A percentile compares a stretch with the other conserved stretches of the same genome.
Conservation (phyloP, 2,888 invertebrate genomes). For the Pemphredon lugubris region DNA sequence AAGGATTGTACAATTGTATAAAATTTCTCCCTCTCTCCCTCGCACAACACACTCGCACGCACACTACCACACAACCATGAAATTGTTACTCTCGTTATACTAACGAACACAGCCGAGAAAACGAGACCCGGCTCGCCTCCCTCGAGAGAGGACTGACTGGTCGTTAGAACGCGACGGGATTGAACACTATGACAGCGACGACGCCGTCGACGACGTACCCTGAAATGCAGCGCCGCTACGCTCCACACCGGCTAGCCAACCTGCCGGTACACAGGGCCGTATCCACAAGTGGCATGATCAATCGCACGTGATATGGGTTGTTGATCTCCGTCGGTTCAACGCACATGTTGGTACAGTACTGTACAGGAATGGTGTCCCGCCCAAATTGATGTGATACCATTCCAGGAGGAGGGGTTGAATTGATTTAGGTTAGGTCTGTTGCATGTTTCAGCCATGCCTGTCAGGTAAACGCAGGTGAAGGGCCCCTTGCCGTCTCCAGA, state of each 20-base stretch:
- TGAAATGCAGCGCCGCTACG: slow-evolving; percentile 57
- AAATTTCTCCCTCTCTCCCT: no score
- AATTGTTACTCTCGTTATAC: background rate
- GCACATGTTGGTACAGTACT: no score
- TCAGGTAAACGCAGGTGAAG: no score
- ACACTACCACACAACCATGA: slow-evolving; percentile 22
- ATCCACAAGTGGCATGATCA: slow-evolving; percentile 36
- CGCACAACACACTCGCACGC: slow-evolving; percentile 5
- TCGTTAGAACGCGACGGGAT: slow-evolving; percentile 29
- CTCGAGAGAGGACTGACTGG: slow-evolving; percentile 18
- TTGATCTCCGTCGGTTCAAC: background rate
- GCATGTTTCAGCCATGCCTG: no score
- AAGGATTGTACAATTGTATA: slow-evolving; percentile 32
- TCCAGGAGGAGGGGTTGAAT: no score
- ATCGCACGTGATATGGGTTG: background rate
- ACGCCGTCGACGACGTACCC: slow-evolving; percentile 39
- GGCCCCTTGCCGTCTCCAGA: no score
- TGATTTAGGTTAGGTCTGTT: no score
- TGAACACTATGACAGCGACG: slow-evolving; percentile 17
- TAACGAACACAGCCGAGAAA: background rate
- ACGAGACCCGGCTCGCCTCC: slow-evolving; percentile 11
- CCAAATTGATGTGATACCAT: no score
- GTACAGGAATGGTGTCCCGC: no score
- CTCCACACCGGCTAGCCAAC: slow-evolving; percentile 36
- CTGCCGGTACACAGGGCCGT: slow-evolving; percentile 53